A percentile compares a stretch with the other conserved stretches of the same genome.
These are phyloP conservation scores for Anomalospiza imberbis DNA, from an alignment of 2,797 vertebrate genomes.

Conservation along the genomic window DNA sequence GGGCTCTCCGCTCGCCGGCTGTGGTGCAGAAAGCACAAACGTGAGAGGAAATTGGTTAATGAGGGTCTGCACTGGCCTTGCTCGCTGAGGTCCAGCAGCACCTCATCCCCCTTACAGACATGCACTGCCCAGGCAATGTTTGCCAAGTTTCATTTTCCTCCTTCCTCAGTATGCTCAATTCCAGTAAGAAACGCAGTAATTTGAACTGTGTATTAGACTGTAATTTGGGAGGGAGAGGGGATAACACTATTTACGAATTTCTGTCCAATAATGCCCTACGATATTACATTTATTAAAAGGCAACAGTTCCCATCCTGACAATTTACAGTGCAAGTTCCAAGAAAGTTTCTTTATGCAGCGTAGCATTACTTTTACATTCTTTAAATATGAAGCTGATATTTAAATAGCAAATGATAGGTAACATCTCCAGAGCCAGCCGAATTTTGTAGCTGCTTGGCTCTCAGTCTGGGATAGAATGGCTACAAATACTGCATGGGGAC, in stretches of 20 bases:
- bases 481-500: slow-evolving; percentile 48
- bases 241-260: not conserved
- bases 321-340: slow-evolving; percentile 9
- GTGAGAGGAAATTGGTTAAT: slow-evolving; percentile 64
- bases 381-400: not conserved
- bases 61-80: slow-evolving; percentile 55
- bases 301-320: slow-evolving; percentile 26
- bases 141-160: not conserved
- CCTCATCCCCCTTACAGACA: slow-evolving; percentile 29
- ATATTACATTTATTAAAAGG: slow-evolving; percentile 48
- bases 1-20: slow-evolving; percentile 43
- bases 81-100: slow-evolving; percentile 34
- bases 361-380: slow-evolving; percentile 17
- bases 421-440: not conserved
- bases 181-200: not conserved
- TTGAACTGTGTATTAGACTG: not conserved
- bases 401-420: not conserved
- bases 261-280: not conserved
- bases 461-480: not conserved
- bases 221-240: not conserved
- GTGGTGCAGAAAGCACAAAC: slow-evolving; percentile 58
- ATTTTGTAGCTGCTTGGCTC: slow-evolving; percentile 38
- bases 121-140: not conserved
- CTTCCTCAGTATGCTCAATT: not conserved
- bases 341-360: not conserved